A percentile compares a stretch with the other conserved stretches of the same genome.
These are phyloP conservation scores for Clamator glandarius DNA, from an alignment of 2,797 vertebrate species.

Conservation along the genomic window DNA sequence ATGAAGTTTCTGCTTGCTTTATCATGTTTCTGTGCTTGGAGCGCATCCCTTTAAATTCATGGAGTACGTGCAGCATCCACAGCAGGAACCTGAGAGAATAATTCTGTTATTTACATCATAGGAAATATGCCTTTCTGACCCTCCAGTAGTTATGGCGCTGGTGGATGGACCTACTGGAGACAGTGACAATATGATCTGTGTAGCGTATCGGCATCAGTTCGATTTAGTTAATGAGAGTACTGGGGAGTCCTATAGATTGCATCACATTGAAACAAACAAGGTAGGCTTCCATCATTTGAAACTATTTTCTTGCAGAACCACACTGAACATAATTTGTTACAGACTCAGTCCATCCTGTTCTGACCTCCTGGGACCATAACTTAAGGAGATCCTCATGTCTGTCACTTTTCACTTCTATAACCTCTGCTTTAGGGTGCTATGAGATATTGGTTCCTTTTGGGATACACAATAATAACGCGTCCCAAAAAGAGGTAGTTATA, in stretches of 20 bases:
- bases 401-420: too few relatives aligned
- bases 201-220: conserved; percentile 96
- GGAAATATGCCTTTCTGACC: conserved; percentile 97
- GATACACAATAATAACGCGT: too few relatives aligned
- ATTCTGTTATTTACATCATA: conserved; percentile 42
- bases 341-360: background rate
- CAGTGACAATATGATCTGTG: conserved; percentile 98
- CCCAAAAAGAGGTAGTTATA: too few relatives aligned
- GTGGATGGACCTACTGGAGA: conserved; percentile 95
- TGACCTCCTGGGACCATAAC: background rate
- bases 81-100: background rate
- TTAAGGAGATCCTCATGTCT: background rate
- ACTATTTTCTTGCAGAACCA: background rate
- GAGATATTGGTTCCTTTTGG: too few relatives aligned
- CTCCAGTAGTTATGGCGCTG: conserved; percentile 91
- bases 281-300: conserved; percentile 70
- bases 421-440: too few relatives aligned
- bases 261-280: conserved; percentile 93
- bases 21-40: background rate
- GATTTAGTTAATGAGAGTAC: conserved; percentile 98
- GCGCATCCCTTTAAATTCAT: background rate
- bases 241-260: conserved; percentile 91
- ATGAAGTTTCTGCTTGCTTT: background rate
- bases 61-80: background rate
- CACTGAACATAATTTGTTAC: background rate